Conservation (phyloP, 2,888 invertebrate species). For the Eulithis prunata region DNA sequence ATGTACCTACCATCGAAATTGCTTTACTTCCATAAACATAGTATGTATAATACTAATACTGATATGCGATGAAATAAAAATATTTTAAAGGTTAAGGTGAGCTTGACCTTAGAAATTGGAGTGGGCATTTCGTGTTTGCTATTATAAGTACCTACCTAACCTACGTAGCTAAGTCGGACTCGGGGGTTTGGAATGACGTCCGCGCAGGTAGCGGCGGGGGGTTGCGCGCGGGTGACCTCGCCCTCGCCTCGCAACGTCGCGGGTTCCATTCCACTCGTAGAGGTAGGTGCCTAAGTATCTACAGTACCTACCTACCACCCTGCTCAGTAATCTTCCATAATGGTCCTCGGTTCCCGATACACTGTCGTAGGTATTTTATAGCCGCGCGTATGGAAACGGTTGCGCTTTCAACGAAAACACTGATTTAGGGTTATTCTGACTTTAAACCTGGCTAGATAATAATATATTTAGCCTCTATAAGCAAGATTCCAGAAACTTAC, state of each 20-base stretch:
- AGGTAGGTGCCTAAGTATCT: constrained; percentile 46
- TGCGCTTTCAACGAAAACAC: neutral
- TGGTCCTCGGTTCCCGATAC: constrained; percentile 51
- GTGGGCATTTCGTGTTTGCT: constrained; percentile 43
- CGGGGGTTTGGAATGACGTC: constrained; percentile 65
- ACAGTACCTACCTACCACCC: constrained; percentile 38
- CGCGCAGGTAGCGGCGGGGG: constrained; percentile 62
- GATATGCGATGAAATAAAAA: constrained; percentile 17
- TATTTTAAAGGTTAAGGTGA: constrained; percentile 32
- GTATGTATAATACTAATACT: neutral
- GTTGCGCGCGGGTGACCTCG: constrained; percentile 69
- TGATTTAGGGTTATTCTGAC: no score
- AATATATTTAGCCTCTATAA: no score
- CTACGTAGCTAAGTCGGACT: constrained; percentile 33
- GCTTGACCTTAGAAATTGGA: constrained; percentile 40
- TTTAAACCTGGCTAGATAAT: no score
- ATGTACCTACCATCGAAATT: neutral
- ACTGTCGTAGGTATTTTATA: constrained; percentile 33
- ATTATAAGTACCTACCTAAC: constrained; percentile 6
- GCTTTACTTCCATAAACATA: neutral
- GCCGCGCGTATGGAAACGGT: constrained; percentile 24
- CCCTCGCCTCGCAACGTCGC: constrained; percentile 49
- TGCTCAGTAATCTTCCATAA: constrained; percentile 67
- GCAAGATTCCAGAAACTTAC: no score
- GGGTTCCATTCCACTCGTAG: constrained; percentile 49